phyloP scores from a whole-genome alignment of 2,888 invertebrate species.

The Coenonympha arcania region DNA sequence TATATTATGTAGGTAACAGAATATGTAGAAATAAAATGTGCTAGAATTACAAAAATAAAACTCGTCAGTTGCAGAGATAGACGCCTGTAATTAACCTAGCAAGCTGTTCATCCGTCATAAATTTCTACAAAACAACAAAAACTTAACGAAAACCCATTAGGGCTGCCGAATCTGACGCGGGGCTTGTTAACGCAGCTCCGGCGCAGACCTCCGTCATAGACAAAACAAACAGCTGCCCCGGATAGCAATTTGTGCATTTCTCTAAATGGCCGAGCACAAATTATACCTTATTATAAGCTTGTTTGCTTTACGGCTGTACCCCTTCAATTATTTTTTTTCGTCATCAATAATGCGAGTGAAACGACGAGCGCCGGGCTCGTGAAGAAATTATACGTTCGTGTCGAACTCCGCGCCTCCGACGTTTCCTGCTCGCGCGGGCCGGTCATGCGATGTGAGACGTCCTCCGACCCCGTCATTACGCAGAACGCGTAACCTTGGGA shows the following conservation, averaged over 20 bases:
- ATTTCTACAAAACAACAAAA: constrained; percentile 68
- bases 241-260: constrained; percentile 71
- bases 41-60: constrained; percentile 7
- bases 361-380: constrained; percentile 49
- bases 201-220: constrained; percentile 73
- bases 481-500: background rate
- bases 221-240: constrained; percentile 73
- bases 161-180: constrained; percentile 75
- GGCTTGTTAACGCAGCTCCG: constrained; percentile 69
- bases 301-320: constrained; percentile 74
- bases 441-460: constrained; percentile 25
- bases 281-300: constrained; percentile 75
- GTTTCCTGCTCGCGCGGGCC: constrained; percentile 36
- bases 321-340: constrained; percentile 72
- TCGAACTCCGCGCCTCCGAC: constrained; percentile 62
- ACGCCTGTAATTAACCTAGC: constrained; percentile 55
- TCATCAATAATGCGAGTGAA: constrained; percentile 64
- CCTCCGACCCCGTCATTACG: constrained; percentile 41
- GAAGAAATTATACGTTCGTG: constrained; percentile 69
- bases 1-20: too few species aligned
- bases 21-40: background rate
- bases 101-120: constrained; percentile 61
- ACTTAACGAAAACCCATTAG: constrained; percentile 73
- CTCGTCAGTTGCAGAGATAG: constrained; percentile 34
- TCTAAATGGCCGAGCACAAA: constrained; percentile 74